Conservation (phyloP, 2,797 vertebrate genomes). For the Borostomias antarcticus region DNA sequence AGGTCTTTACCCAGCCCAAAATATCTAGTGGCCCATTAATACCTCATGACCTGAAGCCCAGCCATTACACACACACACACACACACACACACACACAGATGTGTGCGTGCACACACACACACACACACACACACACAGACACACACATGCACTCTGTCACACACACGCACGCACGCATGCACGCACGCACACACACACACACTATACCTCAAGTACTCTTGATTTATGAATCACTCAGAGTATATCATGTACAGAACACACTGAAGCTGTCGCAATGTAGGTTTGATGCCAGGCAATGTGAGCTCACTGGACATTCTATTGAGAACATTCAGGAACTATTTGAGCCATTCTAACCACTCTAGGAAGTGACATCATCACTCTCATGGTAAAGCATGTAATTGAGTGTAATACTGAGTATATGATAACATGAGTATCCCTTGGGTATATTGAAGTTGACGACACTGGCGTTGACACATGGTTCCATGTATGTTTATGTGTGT, state of each 20-base stretch:
- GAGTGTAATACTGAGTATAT: neutral
- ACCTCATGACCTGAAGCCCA: constrained; percentile 54
- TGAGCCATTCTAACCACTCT: too few relatives aligned
- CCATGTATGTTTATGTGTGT: neutral
- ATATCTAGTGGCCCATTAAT: constrained; percentile 69
- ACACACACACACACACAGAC: neutral
- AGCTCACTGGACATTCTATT: neutral
- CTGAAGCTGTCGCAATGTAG: neutral
- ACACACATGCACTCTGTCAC: neutral
- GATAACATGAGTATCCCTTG: too few relatives aligned
- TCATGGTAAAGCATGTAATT: neutral
- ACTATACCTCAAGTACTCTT: neutral
- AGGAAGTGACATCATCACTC: too few relatives aligned
- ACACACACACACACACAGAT: neutral
- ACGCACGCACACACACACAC: neutral
- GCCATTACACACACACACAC: constrained; percentile 28
- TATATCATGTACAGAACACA: neutral
- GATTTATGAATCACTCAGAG: neutral
- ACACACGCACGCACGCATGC: neutral
- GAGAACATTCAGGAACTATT: neutral
- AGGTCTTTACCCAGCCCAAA: constrained; percentile 60
- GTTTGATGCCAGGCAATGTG: neutral
- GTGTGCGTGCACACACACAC: neutral
- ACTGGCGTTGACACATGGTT: neutral
- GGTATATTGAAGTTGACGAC: neutral